These are phyloP conservation scores for Pollenia angustigena DNA, from an alignment of 2,888 invertebrate genomes.

Conservation along the genomic window DNA sequence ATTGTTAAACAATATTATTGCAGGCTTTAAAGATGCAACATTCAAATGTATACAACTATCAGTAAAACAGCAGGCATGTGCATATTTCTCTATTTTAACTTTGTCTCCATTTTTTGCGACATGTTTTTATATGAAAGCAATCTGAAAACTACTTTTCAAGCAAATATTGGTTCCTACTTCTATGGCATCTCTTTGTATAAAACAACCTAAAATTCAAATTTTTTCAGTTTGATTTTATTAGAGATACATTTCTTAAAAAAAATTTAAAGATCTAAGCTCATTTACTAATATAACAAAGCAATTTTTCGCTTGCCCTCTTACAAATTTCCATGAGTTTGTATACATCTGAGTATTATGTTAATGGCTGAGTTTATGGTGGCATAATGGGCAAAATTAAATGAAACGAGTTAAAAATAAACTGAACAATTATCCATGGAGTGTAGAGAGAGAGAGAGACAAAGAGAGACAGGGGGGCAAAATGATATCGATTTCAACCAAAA, in stretches of 20 bases:
- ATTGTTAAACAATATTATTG: slow-evolving; percentile 53
- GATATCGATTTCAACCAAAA: slow-evolving; percentile 49
- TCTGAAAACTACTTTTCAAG: not conserved
- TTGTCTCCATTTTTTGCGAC: not conserved
- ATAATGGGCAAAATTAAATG: slow-evolving; percentile 48
- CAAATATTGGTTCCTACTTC: too few relatives aligned
- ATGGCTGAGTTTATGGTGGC: slow-evolving; percentile 45
- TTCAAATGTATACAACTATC: slow-evolving; percentile 34
- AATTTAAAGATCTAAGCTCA: not conserved
- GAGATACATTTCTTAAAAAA: not conserved
- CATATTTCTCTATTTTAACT: not conserved
- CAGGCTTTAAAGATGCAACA: slow-evolving; percentile 16
- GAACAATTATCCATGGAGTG: slow-evolving; percentile 37
- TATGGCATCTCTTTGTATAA: too few relatives aligned
- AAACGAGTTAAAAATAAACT: slow-evolving; percentile 52
- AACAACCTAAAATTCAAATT: too few relatives aligned
- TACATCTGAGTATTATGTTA: slow-evolving; percentile 24
- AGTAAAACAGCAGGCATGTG: slow-evolving; percentile 17
- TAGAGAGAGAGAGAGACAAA: not conserved
- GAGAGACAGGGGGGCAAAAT: not conserved
- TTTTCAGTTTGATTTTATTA: too few relatives aligned
- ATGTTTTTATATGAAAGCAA: not conserved
- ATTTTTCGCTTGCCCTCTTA: not conserved
- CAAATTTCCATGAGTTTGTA: not conserved
- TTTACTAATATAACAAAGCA: too few relatives aligned